phyloP scores from a whole-genome alignment of 2,797 vertebrate genomes.

The Selene dorsalis region DNA sequence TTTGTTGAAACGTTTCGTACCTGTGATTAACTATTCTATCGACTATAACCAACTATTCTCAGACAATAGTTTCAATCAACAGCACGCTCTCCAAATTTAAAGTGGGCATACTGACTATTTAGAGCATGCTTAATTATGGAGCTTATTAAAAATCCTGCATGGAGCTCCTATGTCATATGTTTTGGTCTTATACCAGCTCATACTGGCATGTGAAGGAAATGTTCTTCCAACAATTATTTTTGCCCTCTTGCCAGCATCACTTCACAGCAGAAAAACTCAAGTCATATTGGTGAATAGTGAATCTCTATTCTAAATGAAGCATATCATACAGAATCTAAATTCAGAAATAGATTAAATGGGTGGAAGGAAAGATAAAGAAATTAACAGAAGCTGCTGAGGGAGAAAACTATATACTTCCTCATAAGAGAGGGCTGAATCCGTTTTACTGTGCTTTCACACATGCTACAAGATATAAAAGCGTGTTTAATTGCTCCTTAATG shows the following conservation, averaged over 20 bases:
- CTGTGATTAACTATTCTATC: too few species aligned
- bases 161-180: background rate
- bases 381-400: background rate
- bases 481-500: constrained; percentile 67
- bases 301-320: constrained; percentile 1
- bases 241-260: constrained; percentile 3
- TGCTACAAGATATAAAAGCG: constrained; percentile 27
- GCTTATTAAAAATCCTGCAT: constrained; percentile 2
- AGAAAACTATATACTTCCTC: background rate
- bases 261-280: constrained; percentile 8
- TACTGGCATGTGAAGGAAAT: constrained; percentile 7
- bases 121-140: background rate
- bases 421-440: background rate
- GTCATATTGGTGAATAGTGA: background rate
- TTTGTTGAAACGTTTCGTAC: background rate
- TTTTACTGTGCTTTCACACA: background rate
- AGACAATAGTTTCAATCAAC: background rate
- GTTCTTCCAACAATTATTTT: constrained; percentile 18
- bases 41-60: too few species aligned
- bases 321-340: constrained; percentile 2
- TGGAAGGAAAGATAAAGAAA: background rate
- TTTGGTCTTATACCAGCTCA: constrained; percentile 18
- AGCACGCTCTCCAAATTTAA: background rate
- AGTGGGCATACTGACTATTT: background rate
- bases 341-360: constrained; percentile 1